Conservation (phyloP, 2,888 invertebrate species). For the Andrena hattorfiana region DNA sequence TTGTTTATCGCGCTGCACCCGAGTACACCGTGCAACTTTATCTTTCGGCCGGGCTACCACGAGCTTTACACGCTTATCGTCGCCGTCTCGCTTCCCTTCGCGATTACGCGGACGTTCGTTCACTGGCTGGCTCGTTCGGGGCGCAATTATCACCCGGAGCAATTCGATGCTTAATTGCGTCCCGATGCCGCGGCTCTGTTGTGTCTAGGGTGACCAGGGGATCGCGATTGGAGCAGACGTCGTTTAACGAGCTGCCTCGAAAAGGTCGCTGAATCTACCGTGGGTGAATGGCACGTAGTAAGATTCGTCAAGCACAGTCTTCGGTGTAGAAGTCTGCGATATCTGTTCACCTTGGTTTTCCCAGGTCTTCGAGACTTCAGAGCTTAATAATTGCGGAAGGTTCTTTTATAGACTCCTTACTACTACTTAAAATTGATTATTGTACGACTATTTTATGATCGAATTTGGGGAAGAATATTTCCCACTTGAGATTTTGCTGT, state of each 20-base stretch:
- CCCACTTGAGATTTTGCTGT: too few species aligned
- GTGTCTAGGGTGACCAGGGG: not conserved
- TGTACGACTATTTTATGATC: too few species aligned
- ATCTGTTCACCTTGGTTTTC: too few species aligned
- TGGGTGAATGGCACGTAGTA: too few species aligned
- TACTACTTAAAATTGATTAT: too few species aligned
- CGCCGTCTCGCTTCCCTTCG: constrained; percentile 60
- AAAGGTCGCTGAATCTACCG: not conserved
- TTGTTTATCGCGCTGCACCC: constrained; percentile 63
- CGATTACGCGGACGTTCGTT: constrained; percentile 54
- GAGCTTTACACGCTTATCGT: constrained; percentile 59
- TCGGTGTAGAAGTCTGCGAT: too few species aligned
- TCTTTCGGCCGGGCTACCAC: constrained; percentile 57
- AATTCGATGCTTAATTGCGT: constrained; percentile 23
- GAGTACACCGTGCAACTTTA: constrained; percentile 54
- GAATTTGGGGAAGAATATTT: too few species aligned
- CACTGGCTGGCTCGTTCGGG: not conserved
- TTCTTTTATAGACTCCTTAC: too few species aligned
- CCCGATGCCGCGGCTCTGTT: constrained; percentile 7
- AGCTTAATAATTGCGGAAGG: too few species aligned
- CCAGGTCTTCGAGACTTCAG: too few species aligned
- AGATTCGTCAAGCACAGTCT: too few species aligned
- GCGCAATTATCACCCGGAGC: constrained; percentile 41
- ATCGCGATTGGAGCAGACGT: not conserved
- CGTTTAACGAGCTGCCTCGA: not conserved